Conservation (phyloP, 2,797 vertebrate species). For the Pseudotriccus pelzelni region DNA sequence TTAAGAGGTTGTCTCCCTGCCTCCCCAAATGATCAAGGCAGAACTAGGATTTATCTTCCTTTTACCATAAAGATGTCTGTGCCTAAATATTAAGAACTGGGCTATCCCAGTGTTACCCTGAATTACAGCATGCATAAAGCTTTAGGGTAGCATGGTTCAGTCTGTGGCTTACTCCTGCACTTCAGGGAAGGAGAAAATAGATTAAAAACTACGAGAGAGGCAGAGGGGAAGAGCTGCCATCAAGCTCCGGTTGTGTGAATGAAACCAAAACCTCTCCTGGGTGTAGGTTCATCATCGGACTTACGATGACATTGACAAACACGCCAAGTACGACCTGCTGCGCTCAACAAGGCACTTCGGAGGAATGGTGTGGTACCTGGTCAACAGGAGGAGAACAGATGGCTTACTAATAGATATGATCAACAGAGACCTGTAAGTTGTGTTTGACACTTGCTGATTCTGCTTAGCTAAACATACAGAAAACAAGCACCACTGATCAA, state of each 20-base stretch:
- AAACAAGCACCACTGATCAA: background rate
- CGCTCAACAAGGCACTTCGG: constrained; percentile 92
- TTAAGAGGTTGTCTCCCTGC: background rate
- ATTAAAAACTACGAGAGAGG: background rate
- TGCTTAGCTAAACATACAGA: background rate
- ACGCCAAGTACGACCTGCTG: constrained; percentile 85
- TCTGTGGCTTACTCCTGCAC: background rate
- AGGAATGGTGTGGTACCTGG: constrained; percentile 91
- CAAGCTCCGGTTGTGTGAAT: background rate
- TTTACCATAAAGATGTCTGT: background rate
- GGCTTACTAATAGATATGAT: constrained; percentile 92
- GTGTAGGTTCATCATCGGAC: constrained; percentile 82
- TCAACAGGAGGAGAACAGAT: constrained; percentile 82
- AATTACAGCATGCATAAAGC: background rate
- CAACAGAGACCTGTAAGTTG: constrained; percentile 89
- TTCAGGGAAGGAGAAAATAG: background rate
- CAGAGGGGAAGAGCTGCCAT: background rate
- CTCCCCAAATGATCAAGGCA: background rate
- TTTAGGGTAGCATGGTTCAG: background rate
- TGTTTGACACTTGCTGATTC: background rate
- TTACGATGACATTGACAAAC: constrained; percentile 89
- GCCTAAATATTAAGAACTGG: background rate
- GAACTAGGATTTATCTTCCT: background rate
- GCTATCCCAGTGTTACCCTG: background rate
- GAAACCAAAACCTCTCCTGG: background rate